Percentiles rank a stretch among this genome's conserved stretches.
These are phyloP conservation scores for Varanus komodoensis DNA, from an alignment of 2,113 vertebrate species.

Conservation along the genomic window DNA sequence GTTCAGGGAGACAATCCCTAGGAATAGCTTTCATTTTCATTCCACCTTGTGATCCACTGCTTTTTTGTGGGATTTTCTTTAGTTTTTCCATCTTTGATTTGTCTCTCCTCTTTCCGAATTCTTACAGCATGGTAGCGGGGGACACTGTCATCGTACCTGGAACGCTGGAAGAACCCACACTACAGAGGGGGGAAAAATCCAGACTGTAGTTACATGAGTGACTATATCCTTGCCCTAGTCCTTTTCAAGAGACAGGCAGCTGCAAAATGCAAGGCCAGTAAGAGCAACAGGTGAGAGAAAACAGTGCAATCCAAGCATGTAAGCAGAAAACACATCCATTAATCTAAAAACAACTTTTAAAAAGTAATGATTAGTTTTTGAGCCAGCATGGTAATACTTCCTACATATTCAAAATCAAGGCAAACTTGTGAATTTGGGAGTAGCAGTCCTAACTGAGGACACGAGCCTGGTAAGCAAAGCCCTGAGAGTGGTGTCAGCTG, in stretches of 20 bases:
- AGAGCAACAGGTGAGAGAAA: conserved; percentile 32
- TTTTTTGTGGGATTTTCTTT: conserved; percentile 86
- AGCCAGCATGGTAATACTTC: neutral
- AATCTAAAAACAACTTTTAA: neutral
- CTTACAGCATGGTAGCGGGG: conserved; percentile 94
- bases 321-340: conserved; percentile 36
- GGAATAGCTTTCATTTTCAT: conserved; percentile 91
- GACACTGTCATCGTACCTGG: conserved; percentile 90
- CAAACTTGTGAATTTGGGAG: neutral
- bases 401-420: neutral
- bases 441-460: neutral
- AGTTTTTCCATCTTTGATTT: conserved; percentile 82
- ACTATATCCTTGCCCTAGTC: conserved; percentile 38
- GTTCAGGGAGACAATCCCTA: conserved; percentile 63
- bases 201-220: conserved; percentile 11
- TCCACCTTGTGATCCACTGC: conserved; percentile 95
- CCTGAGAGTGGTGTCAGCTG: neutral
- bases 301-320: conserved; percentile 12
- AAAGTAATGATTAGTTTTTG: neutral
- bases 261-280: neutral
- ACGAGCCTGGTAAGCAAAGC: neutral
- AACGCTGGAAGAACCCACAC: conserved; percentile 97
- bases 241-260: conserved; percentile 47
- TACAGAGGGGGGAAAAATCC: conserved; percentile 59
- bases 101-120: conserved; percentile 89